Percentiles rank a stretch among this genome's conserved stretches.
phyloP scores from a whole-genome alignment of 1,140 invertebrate genomes.

The Drosophila subobscura region DNA sequence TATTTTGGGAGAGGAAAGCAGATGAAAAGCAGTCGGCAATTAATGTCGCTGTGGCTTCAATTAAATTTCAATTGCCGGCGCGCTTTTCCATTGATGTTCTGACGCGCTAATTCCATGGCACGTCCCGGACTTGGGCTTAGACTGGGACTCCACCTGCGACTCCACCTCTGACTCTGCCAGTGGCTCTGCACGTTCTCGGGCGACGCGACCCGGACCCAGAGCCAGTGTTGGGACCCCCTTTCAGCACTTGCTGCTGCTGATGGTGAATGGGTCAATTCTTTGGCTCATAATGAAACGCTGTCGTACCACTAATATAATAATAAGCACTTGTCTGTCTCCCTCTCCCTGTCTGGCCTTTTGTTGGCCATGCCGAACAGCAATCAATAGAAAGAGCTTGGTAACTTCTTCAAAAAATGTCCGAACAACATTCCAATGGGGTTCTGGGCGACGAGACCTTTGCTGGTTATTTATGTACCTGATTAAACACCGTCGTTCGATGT shows the following conservation, averaged over 20 bases:
- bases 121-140: constrained; percentile 26
- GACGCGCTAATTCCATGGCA: constrained; percentile 66
- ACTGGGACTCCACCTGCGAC: neutral
- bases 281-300: constrained; percentile 66
- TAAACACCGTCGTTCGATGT: constrained; percentile 38
- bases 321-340: constrained; percentile 58
- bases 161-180: constrained; percentile 34
- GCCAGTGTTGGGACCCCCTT: constrained; percentile 5
- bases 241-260: constrained; percentile 34
- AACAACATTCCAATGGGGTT: constrained; percentile 29
- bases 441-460: neutral
- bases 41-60: constrained; percentile 62
- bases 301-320: constrained; percentile 75
- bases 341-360: constrained; percentile 41
- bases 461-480: constrained; percentile 60
- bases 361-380: constrained; percentile 36
- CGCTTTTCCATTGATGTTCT: constrained; percentile 62
- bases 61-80: constrained; percentile 72
- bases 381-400: constrained; percentile 52
- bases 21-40: constrained; percentile 46
- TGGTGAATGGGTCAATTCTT: constrained; percentile 53
- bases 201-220: neutral
- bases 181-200: constrained; percentile 42
- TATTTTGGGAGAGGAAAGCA: neutral
- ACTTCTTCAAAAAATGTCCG: constrained; percentile 43